phyloP scores from a whole-genome alignment of 2,888 invertebrate species.

The Cryptophagus acutangulus region DNA sequence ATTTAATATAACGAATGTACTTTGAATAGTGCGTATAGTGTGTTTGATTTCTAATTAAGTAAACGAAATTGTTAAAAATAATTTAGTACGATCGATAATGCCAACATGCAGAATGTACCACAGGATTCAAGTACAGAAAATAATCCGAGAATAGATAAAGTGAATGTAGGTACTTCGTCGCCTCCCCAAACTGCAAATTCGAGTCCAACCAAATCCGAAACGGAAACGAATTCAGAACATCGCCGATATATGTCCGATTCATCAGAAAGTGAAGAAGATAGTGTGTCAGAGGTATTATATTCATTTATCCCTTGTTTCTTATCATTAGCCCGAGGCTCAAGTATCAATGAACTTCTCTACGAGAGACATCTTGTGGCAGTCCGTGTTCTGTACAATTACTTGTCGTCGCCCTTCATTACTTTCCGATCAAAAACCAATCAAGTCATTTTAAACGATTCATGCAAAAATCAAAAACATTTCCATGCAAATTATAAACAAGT shows the following conservation, averaged over 20 bases:
- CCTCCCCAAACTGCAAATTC: constrained; percentile 75
- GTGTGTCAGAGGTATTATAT: constrained; percentile 82
- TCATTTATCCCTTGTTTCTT: constrained; percentile 35
- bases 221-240: constrained; percentile 81
- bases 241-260: constrained; percentile 89
- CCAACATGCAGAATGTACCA: constrained; percentile 90
- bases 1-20: constrained; percentile 59
- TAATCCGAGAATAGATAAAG: constrained; percentile 76
- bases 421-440: background rate
- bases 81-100: constrained; percentile 46
- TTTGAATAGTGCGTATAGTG: constrained; percentile 45
- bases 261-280: constrained; percentile 94
- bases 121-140: constrained; percentile 70
- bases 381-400: constrained; percentile 27
- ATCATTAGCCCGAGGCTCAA: constrained; percentile 43
- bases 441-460: background rate
- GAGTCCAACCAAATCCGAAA: constrained; percentile 79
- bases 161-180: constrained; percentile 70
- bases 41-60: constrained; percentile 33
- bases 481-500: background rate
- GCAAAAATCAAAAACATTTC: background rate
- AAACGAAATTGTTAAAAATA: constrained; percentile 36
- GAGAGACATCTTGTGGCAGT: constrained; percentile 63
- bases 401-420: constrained; percentile 5
- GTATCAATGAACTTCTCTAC: constrained; percentile 54